A percentile compares a stretch with the other conserved stretches of the same genome.
phyloP scores from a whole-genome alignment of 1,140 invertebrate species.

The Lepidurus couesii region DNA sequence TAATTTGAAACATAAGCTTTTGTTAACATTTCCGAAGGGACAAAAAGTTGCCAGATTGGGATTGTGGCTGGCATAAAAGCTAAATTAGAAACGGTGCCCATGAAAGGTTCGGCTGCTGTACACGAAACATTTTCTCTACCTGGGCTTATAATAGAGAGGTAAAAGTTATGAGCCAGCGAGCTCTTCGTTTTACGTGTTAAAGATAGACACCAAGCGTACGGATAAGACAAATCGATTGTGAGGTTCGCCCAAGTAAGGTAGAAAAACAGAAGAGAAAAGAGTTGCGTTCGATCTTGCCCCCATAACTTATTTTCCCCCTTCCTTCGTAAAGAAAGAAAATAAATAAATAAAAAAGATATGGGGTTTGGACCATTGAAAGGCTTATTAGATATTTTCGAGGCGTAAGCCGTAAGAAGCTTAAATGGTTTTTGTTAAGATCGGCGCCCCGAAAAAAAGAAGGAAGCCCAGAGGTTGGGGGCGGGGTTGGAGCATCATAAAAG shows the following conservation, averaged over 20 bases:
- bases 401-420: conserved; percentile 5
- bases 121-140: not conserved
- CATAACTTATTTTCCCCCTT: not conserved
- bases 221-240: not conserved
- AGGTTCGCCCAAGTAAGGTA: not conserved
- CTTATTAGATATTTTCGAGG: not conserved
- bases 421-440: not conserved
- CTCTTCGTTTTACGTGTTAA: not conserved
- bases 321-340: not conserved
- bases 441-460: not conserved
- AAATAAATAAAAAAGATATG: too few relatives aligned
- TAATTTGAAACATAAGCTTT: conserved; percentile 16
- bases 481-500: conserved; percentile 18
- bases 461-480: conserved; percentile 1
- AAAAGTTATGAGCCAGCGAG: conserved; percentile 5
- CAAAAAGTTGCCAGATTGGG: conserved; percentile 10
- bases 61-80: conserved; percentile 15
- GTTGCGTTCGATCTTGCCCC: not conserved
- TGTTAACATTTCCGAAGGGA: conserved; percentile 4
- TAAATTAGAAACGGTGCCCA: conserved; percentile 9
- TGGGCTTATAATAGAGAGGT: conserved; percentile 9
- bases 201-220: conserved; percentile 7
- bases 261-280: not conserved
- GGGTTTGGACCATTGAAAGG: not conserved
- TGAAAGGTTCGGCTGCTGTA: conserved; percentile 4